Evolutionary conservation across 2,113 vertebrate species (phyloP).

Genomic region (Vombatus ursinus): DNA sequence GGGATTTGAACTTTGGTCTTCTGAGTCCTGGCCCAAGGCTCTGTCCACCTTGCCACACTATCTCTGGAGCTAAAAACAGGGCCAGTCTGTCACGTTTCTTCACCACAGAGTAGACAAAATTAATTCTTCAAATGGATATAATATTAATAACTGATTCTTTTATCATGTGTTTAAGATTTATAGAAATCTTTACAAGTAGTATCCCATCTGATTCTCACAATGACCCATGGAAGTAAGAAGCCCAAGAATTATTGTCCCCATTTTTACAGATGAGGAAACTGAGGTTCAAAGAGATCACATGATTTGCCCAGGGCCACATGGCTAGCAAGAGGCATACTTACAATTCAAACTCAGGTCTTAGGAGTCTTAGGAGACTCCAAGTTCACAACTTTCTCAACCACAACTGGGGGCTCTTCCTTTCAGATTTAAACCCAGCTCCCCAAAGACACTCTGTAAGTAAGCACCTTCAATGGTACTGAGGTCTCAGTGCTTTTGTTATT

Average conservation of each 20-base stretch:
- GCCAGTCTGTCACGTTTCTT: background rate
- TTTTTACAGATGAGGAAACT: background rate
- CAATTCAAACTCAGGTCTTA: background rate
- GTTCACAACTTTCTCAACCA: background rate
- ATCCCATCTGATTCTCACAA: background rate
- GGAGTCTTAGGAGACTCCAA: background rate
- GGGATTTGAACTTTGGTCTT: background rate
- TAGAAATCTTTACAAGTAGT: background rate
- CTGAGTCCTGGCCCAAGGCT: background rate
- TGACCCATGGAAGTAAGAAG: background rate
- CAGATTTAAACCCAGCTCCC: conserved; percentile 7
- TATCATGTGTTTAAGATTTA: background rate
- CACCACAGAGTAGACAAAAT: background rate
- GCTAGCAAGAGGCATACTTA: background rate
- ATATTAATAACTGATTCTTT: background rate
- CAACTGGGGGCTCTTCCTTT: background rate
- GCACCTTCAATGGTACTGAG: conserved; percentile 21
- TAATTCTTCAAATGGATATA: background rate
- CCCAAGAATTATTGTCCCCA: background rate
- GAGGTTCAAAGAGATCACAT: background rate
- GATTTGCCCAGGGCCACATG: background rate
- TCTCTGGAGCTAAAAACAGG: background rate
- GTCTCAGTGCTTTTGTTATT: conserved; percentile 7
- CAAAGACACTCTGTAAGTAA: background rate
- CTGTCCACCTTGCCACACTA: background rate